Conservation (phyloP, 1,140 invertebrate species). For the Zaprionus africanus region DNA sequence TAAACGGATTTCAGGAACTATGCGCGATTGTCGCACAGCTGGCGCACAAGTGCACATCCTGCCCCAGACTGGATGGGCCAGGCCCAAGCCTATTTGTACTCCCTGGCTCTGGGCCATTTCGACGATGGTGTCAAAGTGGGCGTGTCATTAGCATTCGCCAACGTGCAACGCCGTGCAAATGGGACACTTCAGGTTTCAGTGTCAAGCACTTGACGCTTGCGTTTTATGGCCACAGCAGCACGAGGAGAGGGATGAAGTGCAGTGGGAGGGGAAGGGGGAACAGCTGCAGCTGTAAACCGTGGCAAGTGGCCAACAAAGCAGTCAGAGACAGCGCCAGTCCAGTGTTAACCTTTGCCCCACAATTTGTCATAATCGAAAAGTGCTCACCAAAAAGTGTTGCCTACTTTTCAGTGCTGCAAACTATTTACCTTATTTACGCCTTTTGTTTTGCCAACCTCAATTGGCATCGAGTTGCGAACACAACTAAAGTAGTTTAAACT, state of each 20-base stretch:
- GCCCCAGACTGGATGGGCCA: not conserved
- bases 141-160: slow-evolving; percentile 61
- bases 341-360: slow-evolving; percentile 27
- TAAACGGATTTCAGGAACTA: slow-evolving; percentile 51
- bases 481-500: slow-evolving; percentile 22
- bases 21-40: slow-evolving; percentile 38
- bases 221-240: slow-evolving; percentile 54
- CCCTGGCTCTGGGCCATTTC: slow-evolving; percentile 61
- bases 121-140: slow-evolving; percentile 23
- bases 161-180: slow-evolving; percentile 66
- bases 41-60: slow-evolving; percentile 56
- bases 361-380: slow-evolving; percentile 74
- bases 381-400: slow-evolving; percentile 36
- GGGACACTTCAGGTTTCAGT: slow-evolving; percentile 67
- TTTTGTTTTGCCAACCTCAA: slow-evolving; percentile 18
- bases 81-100: slow-evolving; percentile 8
- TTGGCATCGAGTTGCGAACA: slow-evolving; percentile 17
- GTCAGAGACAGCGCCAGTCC: slow-evolving; percentile 1
- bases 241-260: slow-evolving; percentile 3
- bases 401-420: slow-evolving; percentile 43
- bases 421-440: not conserved
- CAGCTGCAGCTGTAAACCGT: slow-evolving; percentile 12
- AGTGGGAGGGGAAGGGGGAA: slow-evolving; percentile 18
- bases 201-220: slow-evolving; percentile 70
- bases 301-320: slow-evolving; percentile 58